Evolutionary conservation across 2,113 vertebrate genomes (phyloP).

Genomic region (Hypanus sabinus): DNA sequence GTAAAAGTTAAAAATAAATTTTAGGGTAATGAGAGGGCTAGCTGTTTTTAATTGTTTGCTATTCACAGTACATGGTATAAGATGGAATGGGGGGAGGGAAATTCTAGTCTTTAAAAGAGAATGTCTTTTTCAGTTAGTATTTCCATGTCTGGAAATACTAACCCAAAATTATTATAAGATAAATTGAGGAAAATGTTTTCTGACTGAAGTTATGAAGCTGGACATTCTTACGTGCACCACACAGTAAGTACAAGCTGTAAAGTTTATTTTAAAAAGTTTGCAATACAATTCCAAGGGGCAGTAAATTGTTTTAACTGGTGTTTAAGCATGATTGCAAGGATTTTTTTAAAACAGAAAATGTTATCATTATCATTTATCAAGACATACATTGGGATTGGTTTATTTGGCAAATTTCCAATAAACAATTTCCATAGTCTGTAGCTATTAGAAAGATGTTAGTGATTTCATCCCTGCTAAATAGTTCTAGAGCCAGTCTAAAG

Average conservation of each 20-base stretch:
- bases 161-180: background rate
- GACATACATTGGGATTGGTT: background rate
- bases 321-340: background rate
- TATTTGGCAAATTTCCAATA: conserved; percentile 8
- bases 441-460: background rate
- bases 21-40: background rate
- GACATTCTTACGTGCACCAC: background rate
- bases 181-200: background rate
- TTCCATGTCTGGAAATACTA: background rate
- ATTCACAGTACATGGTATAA: background rate
- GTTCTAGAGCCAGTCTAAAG: background rate
- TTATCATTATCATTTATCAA: background rate
- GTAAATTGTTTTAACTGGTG: conserved; percentile 20
- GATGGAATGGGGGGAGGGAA: background rate
- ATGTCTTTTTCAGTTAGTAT: background rate
- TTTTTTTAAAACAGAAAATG: conserved; percentile 2
- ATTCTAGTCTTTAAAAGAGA: background rate
- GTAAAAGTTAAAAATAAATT: background rate
- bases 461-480: conserved; percentile 8
- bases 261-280: conserved; percentile 10
- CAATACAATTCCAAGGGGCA: background rate
- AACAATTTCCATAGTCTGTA: conserved; percentile 4
- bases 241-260: background rate
- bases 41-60: background rate
- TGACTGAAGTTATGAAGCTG: background rate